Percentiles rank a stretch among this genome's conserved stretches.
Conservation (phyloP, 2,888 invertebrate species). For the Therioaphis trifolii region DNA sequence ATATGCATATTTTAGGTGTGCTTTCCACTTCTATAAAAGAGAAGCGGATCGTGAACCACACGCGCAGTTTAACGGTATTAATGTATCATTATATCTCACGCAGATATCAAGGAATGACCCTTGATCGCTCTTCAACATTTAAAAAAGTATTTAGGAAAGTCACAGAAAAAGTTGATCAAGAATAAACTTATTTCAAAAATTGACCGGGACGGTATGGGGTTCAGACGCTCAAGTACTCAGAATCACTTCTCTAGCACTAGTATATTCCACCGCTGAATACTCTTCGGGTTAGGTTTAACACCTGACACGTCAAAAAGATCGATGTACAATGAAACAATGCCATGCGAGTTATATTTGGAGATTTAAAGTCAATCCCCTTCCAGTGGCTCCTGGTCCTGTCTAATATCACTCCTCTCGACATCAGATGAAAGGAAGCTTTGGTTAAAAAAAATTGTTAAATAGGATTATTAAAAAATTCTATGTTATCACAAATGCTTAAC, state of each 20-base stretch:
- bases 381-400: neutral
- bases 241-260: conserved; percentile 8
- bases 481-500: conserved; percentile 20
- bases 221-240: no score
- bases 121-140: neutral
- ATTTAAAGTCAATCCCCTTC: neutral
- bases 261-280: neutral
- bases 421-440: conserved; percentile 17
- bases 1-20: no score
- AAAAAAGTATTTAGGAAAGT: conserved; percentile 3
- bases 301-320: neutral
- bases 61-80: no score
- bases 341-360: no score
- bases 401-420: neutral
- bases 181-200: neutral
- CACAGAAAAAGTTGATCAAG: neutral
- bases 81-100: no score
- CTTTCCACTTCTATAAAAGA: no score
- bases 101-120: neutral
- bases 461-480: neutral
- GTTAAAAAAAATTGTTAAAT: conserved; percentile 10
- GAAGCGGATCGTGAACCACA: no score
- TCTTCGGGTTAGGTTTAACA: neutral
- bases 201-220: no score
- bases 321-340: neutral